phyloP scores from a whole-genome alignment of 2,113 vertebrate genomes.

The Apteryx mantelli region DNA sequence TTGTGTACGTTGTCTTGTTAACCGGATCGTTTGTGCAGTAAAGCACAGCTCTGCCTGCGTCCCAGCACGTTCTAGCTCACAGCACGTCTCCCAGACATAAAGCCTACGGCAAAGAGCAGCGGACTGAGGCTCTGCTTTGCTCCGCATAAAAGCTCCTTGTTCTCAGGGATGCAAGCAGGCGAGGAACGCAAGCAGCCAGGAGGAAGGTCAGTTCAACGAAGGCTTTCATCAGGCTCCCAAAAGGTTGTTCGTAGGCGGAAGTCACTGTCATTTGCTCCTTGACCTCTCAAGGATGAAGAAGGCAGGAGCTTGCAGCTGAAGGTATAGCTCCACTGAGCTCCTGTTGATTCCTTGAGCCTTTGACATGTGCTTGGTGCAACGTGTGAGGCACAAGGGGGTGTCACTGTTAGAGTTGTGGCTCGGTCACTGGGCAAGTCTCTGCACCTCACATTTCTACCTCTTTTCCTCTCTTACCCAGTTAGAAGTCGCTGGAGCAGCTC shows the following conservation, averaged over 20 bases:
- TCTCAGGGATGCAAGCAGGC: accelerated
- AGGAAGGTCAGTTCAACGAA: accelerated
- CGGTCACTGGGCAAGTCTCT: accelerated
- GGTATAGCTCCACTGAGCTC: accelerated
- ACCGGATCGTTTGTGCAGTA: no score
- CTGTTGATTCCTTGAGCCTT: no score
- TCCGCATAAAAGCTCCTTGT: no score
- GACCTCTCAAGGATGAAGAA: accelerated
- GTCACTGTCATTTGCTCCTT: accelerated
- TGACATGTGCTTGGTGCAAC: accelerated
- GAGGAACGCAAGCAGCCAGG: accelerated
- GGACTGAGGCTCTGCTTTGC: no score
- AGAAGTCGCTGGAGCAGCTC: accelerated
- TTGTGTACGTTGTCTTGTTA: accelerated
- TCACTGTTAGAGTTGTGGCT: background rate
- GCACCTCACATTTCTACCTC: accelerated
- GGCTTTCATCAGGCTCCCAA: background rate
- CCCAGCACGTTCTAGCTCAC: no score
- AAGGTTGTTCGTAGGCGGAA: accelerated
- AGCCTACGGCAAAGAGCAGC: no score
- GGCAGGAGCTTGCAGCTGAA: accelerated
- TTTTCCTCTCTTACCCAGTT: background rate
- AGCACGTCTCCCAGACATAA: no score
- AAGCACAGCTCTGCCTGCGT: no score
- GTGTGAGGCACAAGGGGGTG: accelerated